A percentile compares a stretch with the other conserved stretches of the same genome.
Evolutionary conservation across 2,113 vertebrate species (phyloP).

Genomic region (Bettongia penicillata): DNA sequence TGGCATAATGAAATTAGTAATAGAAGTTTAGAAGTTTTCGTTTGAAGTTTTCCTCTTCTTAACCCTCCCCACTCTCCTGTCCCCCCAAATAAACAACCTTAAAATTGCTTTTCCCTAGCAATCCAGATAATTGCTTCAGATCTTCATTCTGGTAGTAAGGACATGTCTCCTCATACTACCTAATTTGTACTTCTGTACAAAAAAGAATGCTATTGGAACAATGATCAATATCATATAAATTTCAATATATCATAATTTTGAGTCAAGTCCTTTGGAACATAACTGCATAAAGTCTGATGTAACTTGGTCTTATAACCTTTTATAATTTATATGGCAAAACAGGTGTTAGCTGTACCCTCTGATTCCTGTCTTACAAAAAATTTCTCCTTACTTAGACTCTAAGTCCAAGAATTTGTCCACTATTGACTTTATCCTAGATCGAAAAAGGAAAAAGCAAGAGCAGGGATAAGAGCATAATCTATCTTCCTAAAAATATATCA

Average conservation of each 20-base stretch:
- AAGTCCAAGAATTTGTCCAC: background rate
- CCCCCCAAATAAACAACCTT: accelerated
- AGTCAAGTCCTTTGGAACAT: background rate
- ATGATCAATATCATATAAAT: background rate
- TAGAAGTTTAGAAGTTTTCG: background rate
- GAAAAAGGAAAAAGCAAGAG: background rate
- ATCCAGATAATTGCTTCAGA: background rate
- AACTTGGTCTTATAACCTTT: background rate
- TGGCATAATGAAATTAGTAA: background rate
- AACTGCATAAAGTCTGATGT: background rate
- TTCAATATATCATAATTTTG: background rate
- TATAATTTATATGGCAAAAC: background rate
- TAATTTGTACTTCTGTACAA: background rate
- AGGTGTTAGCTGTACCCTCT: background rate
- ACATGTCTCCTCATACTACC: background rate
- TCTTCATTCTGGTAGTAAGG: background rate
- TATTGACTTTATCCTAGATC: background rate
- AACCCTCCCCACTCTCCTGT: background rate
- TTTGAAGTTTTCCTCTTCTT: background rate
- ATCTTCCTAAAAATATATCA: background rate
- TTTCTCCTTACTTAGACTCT: background rate
- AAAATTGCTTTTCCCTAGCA: accelerated
- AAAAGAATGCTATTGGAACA: too few relatives aligned
- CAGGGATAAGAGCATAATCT: background rate
- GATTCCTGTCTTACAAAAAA: background rate